Percentiles rank a stretch among this genome's conserved stretches.
phyloP scores from a whole-genome alignment of 2,888 invertebrate species.

The Pogonocherus hispidulus region DNA sequence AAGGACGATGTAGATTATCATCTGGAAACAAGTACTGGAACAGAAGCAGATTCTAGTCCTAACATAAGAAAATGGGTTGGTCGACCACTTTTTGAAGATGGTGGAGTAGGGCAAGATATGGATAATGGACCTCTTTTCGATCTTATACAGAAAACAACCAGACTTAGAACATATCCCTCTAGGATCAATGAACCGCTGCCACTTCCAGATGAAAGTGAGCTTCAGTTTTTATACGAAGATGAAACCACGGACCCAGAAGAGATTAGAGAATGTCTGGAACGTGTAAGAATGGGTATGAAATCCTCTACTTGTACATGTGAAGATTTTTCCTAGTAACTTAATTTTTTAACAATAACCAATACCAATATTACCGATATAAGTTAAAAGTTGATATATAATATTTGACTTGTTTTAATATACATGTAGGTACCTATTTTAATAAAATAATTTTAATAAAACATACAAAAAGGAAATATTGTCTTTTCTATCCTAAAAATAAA shows the following conservation, averaged over 20 bases:
- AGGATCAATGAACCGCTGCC: slow-evolving; percentile 41
- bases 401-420: no score
- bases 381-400: no score
- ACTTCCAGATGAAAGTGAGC: slow-evolving; percentile 41
- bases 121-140: slow-evolving; percentile 55
- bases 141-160: slow-evolving; percentile 54
- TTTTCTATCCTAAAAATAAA: no score
- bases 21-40: slow-evolving; percentile 47
- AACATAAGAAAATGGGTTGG: slow-evolving; percentile 19
- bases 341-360: no score
- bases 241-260: slow-evolving; percentile 52
- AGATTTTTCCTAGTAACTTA: slow-evolving; percentile 45
- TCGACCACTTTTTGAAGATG: slow-evolving; percentile 33
- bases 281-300: slow-evolving; percentile 44
- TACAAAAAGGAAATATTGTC: no score
- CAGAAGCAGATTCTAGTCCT: slow-evolving; percentile 36
- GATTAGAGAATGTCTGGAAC: slow-evolving; percentile 51
- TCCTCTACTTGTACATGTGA: slow-evolving; percentile 52
- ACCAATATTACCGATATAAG: no score
- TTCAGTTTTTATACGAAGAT: slow-evolving; percentile 53
- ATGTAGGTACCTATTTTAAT: no score
- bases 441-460: no score
- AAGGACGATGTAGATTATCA: slow-evolving; percentile 49
- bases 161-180: slow-evolving; percentile 42
- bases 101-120: slow-evolving; percentile 44